These are phyloP conservation scores for Teleogryllus occipitalis DNA, from an alignment of 1,140 invertebrate species.

Conservation along the genomic window DNA sequence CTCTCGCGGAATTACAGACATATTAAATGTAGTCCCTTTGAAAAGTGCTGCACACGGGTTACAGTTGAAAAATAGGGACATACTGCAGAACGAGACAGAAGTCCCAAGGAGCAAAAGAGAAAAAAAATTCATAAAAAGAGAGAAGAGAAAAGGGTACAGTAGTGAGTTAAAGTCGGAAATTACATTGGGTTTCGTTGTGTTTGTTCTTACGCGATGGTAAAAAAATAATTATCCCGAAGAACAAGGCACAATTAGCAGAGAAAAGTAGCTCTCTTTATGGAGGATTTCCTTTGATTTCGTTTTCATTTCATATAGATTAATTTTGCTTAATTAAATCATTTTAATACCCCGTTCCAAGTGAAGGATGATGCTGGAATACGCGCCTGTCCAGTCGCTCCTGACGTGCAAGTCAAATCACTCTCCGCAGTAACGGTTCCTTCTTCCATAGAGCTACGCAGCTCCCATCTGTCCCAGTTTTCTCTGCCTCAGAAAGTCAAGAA, in stretches of 20 bases:
- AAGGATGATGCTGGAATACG: no score
- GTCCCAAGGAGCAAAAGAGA: background rate
- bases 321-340: background rate
- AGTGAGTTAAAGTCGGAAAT: background rate
- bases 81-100: background rate
- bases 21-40: constrained; percentile 1
- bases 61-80: background rate
- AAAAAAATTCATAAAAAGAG: background rate
- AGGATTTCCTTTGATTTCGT: background rate
- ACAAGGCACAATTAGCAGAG: background rate
- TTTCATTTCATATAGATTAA: background rate
- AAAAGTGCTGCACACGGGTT: background rate
- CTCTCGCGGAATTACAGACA: constrained; percentile 3
- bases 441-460: no score
- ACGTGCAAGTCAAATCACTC: no score
- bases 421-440: no score
- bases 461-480: no score
- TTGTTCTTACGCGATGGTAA: background rate
- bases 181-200: background rate
- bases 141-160: background rate
- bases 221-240: background rate
- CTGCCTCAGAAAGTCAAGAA: no score
- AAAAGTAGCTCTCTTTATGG: background rate
- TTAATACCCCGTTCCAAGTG: no score
- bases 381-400: no score